Percentiles rank a stretch among this genome's conserved stretches.
Conservation (phyloP, 2,113 vertebrate species). For the Ceyx cyanopectus region DNA sequence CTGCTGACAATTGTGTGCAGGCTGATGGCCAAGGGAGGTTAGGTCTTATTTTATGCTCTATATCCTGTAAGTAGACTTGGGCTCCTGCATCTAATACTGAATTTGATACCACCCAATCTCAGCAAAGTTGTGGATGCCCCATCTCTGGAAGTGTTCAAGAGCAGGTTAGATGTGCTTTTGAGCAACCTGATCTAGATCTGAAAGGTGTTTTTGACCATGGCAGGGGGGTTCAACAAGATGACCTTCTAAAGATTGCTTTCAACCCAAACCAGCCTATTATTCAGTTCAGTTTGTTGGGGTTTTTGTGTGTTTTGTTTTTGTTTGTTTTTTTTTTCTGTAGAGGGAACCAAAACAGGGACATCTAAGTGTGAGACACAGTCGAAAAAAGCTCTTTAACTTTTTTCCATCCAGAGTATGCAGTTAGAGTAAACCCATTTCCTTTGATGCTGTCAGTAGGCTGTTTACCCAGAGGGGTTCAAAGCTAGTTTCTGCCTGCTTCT, state of each 20-base stretch:
- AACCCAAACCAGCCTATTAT: neutral
- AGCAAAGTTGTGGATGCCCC: neutral
- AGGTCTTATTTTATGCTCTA: neutral
- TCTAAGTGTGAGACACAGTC: neutral
- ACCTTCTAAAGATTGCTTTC: neutral
- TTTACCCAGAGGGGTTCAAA: slow-evolving; percentile 19
- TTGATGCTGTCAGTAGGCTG: neutral
- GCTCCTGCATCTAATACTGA: neutral
- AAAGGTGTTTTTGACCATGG: neutral
- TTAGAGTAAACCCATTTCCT: neutral
- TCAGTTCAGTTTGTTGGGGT: neutral
- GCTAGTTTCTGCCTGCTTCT: neutral
- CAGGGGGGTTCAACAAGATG: neutral
- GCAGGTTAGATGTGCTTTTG: neutral
- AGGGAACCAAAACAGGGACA: neutral
- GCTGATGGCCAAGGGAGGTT: neutral
- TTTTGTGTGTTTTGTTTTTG: neutral
- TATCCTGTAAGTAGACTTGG: neutral
- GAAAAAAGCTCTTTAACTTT: neutral
- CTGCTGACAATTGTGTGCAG: neutral
- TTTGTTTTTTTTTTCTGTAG: neutral
- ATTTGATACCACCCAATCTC: neutral
- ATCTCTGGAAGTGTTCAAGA: neutral
- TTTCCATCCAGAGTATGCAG: neutral
- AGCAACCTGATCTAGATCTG: neutral